These are phyloP conservation scores for Troilus luridus DNA, from an alignment of 2,888 invertebrate species.

Conservation along the genomic window DNA sequence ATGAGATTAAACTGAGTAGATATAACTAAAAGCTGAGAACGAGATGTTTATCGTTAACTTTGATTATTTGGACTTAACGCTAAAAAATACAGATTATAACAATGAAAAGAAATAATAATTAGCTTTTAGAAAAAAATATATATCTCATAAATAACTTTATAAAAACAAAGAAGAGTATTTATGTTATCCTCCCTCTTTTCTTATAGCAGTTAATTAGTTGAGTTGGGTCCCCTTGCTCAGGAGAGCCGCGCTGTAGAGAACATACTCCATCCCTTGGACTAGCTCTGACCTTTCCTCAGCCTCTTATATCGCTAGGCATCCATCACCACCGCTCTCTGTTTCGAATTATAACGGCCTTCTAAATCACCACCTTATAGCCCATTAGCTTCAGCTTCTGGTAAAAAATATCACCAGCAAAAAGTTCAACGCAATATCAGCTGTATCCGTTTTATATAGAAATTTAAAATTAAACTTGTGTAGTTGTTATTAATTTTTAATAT, in stretches of 20 bases:
- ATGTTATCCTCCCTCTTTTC: no score
- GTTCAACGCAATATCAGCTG: conserved; percentile 7
- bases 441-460: background rate
- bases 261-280: background rate
- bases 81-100: no score
- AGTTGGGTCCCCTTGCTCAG: background rate
- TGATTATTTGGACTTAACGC: no score
- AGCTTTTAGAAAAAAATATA: no score
- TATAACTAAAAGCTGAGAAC: no score
- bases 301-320: conserved; percentile 21
- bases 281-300: conserved; percentile 13
- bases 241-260: background rate
- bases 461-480: background rate
- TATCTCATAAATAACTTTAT: no score
- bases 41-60: no score
- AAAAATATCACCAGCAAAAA: conserved; percentile 16
- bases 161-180: no score
- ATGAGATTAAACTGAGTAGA: no score
- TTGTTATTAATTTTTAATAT: no score
- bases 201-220: no score
- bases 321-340: conserved; percentile 17
- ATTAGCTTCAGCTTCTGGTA: background rate
- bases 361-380: conserved; percentile 10
- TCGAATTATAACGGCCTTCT: conserved; percentile 18
- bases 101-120: no score